Percentiles rank a stretch among this genome's conserved stretches.
Evolutionary conservation across 2,797 vertebrate genomes (phyloP).

Genomic region (Rhyacichthys aspro): DNA sequence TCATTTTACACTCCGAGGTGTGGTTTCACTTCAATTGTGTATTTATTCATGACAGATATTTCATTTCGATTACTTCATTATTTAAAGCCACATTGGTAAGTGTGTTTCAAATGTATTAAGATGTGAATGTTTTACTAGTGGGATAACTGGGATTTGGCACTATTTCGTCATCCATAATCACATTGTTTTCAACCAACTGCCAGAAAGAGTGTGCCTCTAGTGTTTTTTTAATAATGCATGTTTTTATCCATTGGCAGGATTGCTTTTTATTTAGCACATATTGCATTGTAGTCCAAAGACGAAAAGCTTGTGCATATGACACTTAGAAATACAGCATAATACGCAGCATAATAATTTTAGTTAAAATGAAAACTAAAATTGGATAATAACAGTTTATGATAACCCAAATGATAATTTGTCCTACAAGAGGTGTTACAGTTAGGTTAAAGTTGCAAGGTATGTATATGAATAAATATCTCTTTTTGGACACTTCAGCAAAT

Average conservation of each 20-base stretch:
- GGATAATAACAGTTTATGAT: not conserved
- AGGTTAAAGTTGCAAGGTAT: too few species aligned
- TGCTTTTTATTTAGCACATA: not conserved
- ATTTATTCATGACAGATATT: conserved; percentile 4
- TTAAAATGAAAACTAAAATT: not conserved
- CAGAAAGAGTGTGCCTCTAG: not conserved
- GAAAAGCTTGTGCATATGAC: not conserved
- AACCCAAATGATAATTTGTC: not conserved
- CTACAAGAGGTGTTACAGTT: too few species aligned
- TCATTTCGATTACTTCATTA: not conserved
- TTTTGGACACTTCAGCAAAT: too few species aligned
- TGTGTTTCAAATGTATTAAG: conserved; percentile 7
- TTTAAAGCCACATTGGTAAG: not conserved
- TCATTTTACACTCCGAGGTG: not conserved
- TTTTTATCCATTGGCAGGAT: conserved; percentile 1
- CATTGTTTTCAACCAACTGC: not conserved
- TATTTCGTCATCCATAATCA: not conserved
- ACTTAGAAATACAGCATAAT: not conserved
- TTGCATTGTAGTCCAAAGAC: not conserved
- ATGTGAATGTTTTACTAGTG: not conserved
- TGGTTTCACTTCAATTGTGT: not conserved
- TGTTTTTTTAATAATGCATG: not conserved
- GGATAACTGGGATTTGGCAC: not conserved
- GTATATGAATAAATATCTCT: too few species aligned
- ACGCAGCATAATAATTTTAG: too few species aligned